phyloP scores from a whole-genome alignment of 2,888 invertebrate species.

The Rhaphigaster nebulosa region DNA sequence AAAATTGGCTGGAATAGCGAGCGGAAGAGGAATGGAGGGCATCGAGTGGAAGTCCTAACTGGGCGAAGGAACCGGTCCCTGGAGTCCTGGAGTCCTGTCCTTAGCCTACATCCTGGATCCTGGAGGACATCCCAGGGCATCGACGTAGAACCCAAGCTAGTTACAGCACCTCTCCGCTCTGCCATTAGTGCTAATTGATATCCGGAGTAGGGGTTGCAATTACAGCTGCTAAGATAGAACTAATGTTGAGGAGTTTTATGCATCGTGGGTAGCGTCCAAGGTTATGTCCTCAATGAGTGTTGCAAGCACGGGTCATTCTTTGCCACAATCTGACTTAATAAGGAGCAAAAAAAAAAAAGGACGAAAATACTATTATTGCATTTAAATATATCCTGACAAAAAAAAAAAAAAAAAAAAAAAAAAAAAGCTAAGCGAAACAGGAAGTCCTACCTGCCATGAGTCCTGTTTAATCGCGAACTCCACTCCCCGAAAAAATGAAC shows the following conservation, averaged over 20 bases:
- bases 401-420: too few species aligned
- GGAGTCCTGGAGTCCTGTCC: not conserved
- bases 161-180: not conserved
- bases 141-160: too few species aligned
- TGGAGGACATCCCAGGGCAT: constrained; percentile 6
- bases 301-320: not conserved
- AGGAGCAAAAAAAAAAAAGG: too few species aligned
- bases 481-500: too few species aligned
- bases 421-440: too few species aligned
- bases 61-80: not conserved
- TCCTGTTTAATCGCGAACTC: too few species aligned
- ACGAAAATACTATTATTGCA: too few species aligned
- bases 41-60: not conserved
- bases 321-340: too few species aligned
- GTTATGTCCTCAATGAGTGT: not conserved
- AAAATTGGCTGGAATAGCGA: not conserved
- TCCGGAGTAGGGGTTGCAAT: too few species aligned
- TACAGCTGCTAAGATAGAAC: not conserved
- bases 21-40: not conserved
- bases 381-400: too few species aligned
- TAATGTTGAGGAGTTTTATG: not conserved
- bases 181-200: not conserved
- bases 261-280: not conserved
- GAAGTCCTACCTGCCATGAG: too few species aligned
- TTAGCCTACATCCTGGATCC: constrained; percentile 23